These are phyloP conservation scores for Phymatocera aterrima DNA, from an alignment of 2,888 invertebrate genomes.

Conservation along the genomic window DNA sequence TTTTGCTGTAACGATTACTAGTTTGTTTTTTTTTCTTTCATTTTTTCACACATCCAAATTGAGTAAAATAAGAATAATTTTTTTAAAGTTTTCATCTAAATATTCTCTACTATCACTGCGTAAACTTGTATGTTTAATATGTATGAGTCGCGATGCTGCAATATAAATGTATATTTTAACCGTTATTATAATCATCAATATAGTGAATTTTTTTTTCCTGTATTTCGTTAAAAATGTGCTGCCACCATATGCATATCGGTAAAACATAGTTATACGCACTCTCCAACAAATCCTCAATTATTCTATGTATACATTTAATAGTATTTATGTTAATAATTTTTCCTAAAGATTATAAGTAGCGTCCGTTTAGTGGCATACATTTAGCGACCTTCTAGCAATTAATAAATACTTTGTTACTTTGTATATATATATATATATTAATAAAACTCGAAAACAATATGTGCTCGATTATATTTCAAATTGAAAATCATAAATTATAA, in stretches of 20 bases:
- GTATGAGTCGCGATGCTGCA: slow-evolving; percentile 1
- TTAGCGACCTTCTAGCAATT: slow-evolving; percentile 63
- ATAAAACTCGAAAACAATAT: slow-evolving; percentile 66
- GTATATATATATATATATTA: slow-evolving; percentile 48
- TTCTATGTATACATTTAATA: background rate
- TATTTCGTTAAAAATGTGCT: slow-evolving; percentile 35
- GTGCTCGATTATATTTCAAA: background rate
- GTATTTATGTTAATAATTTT: background rate
- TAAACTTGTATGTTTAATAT: slow-evolving; percentile 1
- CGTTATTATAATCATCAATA: slow-evolving; percentile 8
- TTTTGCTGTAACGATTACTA: slow-evolving; percentile 29
- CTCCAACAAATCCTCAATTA: background rate
- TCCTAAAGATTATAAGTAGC: slow-evolving; percentile 40
- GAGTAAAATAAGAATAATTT: slow-evolving; percentile 31
- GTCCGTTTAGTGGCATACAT: slow-evolving; percentile 58
- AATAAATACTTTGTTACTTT: slow-evolving; percentile 69
- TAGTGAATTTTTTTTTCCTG: slow-evolving; percentile 32
- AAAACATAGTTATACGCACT: slow-evolving; percentile 32
- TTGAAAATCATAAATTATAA: background rate
- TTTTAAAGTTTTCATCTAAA: background rate
- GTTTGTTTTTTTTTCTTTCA: slow-evolving; percentile 11
- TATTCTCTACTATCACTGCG: background rate
- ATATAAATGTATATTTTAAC: slow-evolving; percentile 3
- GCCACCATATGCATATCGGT: slow-evolving; percentile 14
- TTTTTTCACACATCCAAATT: slow-evolving; percentile 43